phyloP scores from a whole-genome alignment of 2,797 vertebrate genomes.

The Danio choprae region DNA sequence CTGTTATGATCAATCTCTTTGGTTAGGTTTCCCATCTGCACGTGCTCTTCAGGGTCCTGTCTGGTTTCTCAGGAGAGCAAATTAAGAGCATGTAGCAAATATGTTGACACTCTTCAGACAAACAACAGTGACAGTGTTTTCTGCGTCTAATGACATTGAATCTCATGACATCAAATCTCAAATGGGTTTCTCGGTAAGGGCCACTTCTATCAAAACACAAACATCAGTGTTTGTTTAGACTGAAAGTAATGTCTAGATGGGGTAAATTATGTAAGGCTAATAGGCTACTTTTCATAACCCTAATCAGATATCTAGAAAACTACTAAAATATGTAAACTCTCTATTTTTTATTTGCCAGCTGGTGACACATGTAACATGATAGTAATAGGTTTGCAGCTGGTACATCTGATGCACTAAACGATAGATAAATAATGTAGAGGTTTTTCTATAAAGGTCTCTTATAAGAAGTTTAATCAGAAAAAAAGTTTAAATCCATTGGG shows the following conservation, averaged over 20 bases:
- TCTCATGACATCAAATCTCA: conserved; percentile 7
- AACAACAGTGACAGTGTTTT: background rate
- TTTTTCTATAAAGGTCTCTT: background rate
- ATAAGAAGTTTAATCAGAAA: background rate
- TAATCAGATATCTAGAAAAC: background rate
- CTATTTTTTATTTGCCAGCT: background rate
- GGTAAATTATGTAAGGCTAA: background rate
- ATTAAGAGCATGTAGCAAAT: conserved; percentile 23
- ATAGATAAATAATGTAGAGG: too few relatives aligned
- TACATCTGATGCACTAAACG: background rate
- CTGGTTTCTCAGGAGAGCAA: conserved; percentile 14
- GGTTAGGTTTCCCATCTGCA: conserved; percentile 8
- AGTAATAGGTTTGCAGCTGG: background rate
- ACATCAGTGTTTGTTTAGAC: background rate
- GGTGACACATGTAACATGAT: background rate
- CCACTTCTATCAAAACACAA: background rate
- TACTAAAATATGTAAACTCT: background rate
- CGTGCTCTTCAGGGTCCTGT: background rate
- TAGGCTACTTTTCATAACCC: background rate
- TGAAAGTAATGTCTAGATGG: background rate
- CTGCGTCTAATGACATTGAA: background rate
- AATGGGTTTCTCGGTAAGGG: background rate
- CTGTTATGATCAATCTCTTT: background rate
- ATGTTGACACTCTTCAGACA: conserved; percentile 22
- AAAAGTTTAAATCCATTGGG: background rate